Evolutionary conservation across 2,888 invertebrate genomes (phyloP).

Genomic region (Octonoba sinensis): DNA sequence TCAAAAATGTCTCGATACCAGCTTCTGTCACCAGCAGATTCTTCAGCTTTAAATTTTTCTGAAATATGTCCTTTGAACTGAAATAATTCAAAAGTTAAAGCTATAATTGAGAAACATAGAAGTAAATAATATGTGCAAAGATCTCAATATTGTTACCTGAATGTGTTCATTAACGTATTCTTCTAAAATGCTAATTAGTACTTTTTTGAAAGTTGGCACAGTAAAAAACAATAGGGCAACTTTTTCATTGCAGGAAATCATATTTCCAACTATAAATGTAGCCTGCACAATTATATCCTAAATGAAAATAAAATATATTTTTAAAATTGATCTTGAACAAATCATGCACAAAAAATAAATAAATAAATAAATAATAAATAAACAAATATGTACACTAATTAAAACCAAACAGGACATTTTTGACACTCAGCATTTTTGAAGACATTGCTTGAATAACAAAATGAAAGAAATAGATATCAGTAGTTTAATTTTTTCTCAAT

Average conservation of each 20-base stretch:
- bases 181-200: conserved; percentile 12
- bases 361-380: too few relatives aligned
- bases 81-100: background rate
- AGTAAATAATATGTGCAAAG: too few relatives aligned
- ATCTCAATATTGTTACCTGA: conserved; percentile 13
- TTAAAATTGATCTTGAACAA: background rate
- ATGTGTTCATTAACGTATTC: conserved; percentile 40
- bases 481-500: too few relatives aligned
- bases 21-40: conserved; percentile 27
- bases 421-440: too few relatives aligned
- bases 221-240: conserved; percentile 19
- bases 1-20: conserved; percentile 35
- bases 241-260: conserved; percentile 27
- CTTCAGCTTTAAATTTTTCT: background rate
- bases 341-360: background rate
- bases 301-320: background rate
- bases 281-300: conserved; percentile 41
- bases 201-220: conserved; percentile 13
- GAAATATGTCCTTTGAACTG: conserved; percentile 1
- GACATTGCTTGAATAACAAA: background rate
- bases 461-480: too few relatives aligned
- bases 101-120: too few relatives aligned
- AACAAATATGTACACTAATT: too few relatives aligned
- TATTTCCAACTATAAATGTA: conserved; percentile 42
- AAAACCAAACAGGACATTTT: too few relatives aligned